Evolutionary conservation across 2,888 invertebrate genomes (phyloP), one percentile per base, ranked within the genome.

Genomic region (Platerodrilus igneus): DNA sequence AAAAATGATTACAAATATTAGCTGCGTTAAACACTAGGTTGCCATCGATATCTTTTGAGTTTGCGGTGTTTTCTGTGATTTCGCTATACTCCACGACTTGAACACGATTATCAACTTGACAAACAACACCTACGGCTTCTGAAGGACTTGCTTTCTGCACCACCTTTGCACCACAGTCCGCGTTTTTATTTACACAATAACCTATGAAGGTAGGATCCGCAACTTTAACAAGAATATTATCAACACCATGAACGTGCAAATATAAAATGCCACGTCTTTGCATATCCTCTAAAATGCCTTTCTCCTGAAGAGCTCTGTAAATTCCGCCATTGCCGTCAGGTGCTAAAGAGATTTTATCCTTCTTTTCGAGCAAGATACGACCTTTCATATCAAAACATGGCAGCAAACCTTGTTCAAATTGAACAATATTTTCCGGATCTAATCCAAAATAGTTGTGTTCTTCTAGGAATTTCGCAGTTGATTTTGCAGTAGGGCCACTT

Each of bases 1-100:
- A 99, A 63, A 92, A 95, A 60, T 99, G 99, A 66, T 97, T 99
- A 67, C 97, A 97, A 48, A 99, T 99, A 63, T 93, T 97, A 1
- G 96, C 99, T 1, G 96, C 93, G 39, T 83, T 90, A 64, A 94
- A 99, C 1, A 87, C 79, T 1, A 99, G 74, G 32, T 83, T 73
- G 0, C 93, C 94, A 51, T 90, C 83, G 0, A 70, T 58, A 46
- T 89, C 85, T 33, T 79, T 71, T 55, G 83, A 77, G 66, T 90
- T 85, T 0, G 96, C 87, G 0, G 93, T 90, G 54, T 86, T 81
- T 20, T 83, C 75, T 0, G 92, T 87, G 34, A 99, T 84, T 66
- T 99, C 99, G 30, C 94, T 95, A 68, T 99, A 99, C 63, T 99
- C 99, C 0, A 97, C 95, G 0, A 86, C 90, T 64, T 92, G 89